Evolutionary conservation across 2,888 invertebrate species (phyloP), one percentile per base, ranked within the genome.

Genomic region (Halictus quadricinctus): DNA sequence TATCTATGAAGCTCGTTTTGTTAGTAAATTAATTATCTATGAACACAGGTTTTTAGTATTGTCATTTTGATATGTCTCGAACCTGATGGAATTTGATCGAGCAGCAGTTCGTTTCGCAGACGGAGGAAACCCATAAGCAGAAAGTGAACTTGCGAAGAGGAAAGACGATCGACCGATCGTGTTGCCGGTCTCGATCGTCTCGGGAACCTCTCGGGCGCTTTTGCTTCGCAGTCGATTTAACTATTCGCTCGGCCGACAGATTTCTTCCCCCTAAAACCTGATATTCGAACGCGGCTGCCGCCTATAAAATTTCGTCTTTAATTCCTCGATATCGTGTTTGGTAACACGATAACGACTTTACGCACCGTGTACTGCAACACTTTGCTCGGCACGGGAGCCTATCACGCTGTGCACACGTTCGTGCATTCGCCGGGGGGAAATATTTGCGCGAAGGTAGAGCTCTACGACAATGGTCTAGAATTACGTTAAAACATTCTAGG

Each of bases 321-420:
- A 69, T 76, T 76, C 50, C 76, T 76, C 50, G 36, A 69, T 76
- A 76, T 76, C 76, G 41, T 50, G n/a, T 76, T 66, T 76, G 69
- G 76, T 76, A 76, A 76, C 50, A 69, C 76, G 76, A 76, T 76
- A 76, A 76, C 76, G 36, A 41, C 50, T 36, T 69, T 29, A 13
- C 48, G n/a, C 76, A 7, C 5, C 50, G 69, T 50, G 41, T 25
- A 76, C 50, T 54, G 6, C 43, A 36, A 76, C 76, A 29, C 29
- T 36, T 48, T 15, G 21, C 15, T 64, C 60, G n/a, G 12, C 21
- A 10, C 41, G 25, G 12, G 4, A 43, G 75, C 36, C 8, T 18
- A 21, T 69, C 21, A 5, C 18, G 21, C 21, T 69, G 21, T 41
- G 8, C 10, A 69, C 60, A 64, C n/a, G 3, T 12, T n/a, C 58